Conservation (phyloP, 2,888 invertebrate species). For the Morpho helenor region DNA sequence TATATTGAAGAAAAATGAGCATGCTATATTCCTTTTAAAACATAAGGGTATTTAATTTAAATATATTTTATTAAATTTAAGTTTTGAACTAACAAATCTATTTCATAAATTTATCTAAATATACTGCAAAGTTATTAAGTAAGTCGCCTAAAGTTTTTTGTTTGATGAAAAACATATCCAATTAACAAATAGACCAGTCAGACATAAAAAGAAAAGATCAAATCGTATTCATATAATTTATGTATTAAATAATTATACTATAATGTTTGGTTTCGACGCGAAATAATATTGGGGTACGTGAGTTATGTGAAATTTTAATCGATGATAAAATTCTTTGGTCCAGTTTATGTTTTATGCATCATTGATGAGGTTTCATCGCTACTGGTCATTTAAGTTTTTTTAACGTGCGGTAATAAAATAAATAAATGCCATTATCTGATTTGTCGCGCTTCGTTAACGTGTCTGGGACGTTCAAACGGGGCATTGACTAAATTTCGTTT, state of each 20-base stretch:
- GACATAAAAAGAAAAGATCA: slow-evolving; percentile 33
- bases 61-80: too few species aligned
- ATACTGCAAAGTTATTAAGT: too few species aligned
- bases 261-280: slow-evolving; percentile 33
- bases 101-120: too few species aligned
- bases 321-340: slow-evolving; percentile 31
- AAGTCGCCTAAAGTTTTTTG: background rate
- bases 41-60: too few species aligned
- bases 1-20: too few species aligned
- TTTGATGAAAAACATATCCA: slow-evolving; percentile 23
- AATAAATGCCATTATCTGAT: too few species aligned
- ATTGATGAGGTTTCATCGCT: too few species aligned
- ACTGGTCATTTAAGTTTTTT: slow-evolving; percentile 13
- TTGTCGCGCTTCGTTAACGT: too few species aligned
- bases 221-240: slow-evolving; percentile 41
- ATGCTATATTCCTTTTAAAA: too few species aligned
- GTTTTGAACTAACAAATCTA: too few species aligned
- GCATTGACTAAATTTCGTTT: background rate
- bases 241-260: slow-evolving; percentile 38
- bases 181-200: slow-evolving; percentile 23
- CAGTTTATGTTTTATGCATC: slow-evolving; percentile 29
- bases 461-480: background rate
- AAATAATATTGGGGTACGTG: slow-evolving; percentile 32
- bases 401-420: slow-evolving; percentile 3
- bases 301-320: slow-evolving; percentile 30